Percentiles rank a stretch among this genome's conserved stretches.
Evolutionary conservation across 92 coral and sea anemone genomes (phyloP).

Genomic region (Palythoa caribaeorum): DNA sequence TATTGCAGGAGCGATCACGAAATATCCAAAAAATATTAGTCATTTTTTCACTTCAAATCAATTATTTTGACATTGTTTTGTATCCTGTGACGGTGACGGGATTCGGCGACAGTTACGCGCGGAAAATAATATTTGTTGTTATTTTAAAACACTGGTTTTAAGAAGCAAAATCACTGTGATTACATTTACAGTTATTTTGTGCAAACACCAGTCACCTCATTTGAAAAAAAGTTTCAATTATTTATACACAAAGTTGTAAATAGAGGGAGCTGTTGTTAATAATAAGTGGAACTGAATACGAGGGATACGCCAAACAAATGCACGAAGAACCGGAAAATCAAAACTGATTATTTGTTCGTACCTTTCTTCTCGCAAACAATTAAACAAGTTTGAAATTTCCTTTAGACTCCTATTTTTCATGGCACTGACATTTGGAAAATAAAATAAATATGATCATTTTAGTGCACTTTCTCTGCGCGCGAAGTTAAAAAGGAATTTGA

Average conservation of each 20-base stretch:
- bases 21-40: neutral
- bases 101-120: neutral
- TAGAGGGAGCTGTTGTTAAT: conserved; percentile 19
- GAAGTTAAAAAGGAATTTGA: conserved; percentile 1
- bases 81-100: neutral
- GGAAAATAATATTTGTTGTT: neutral
- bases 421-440: neutral
- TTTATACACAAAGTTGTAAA: conserved; percentile 32
- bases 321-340: conserved; percentile 3
- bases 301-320: neutral
- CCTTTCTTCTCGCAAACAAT: neutral
- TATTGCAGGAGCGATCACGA: neutral
- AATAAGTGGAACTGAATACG: conserved; percentile 30
- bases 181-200: conserved; percentile 5
- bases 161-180: neutral
- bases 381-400: neutral
- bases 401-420: conserved; percentile 6
- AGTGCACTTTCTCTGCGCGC: conserved; percentile 16
- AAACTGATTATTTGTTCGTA: conserved; percentile 15
- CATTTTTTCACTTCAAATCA: neutral
- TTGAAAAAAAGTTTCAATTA: conserved; percentile 31
- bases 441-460: neutral
- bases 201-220: conserved; percentile 15
- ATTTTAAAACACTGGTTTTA: conserved; percentile 32
- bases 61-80: neutral